Base-by-base conservation (phyloP, 37 sponge, comb jelly and placozoan species). In the Amphimedon queenslandica region DNA sequence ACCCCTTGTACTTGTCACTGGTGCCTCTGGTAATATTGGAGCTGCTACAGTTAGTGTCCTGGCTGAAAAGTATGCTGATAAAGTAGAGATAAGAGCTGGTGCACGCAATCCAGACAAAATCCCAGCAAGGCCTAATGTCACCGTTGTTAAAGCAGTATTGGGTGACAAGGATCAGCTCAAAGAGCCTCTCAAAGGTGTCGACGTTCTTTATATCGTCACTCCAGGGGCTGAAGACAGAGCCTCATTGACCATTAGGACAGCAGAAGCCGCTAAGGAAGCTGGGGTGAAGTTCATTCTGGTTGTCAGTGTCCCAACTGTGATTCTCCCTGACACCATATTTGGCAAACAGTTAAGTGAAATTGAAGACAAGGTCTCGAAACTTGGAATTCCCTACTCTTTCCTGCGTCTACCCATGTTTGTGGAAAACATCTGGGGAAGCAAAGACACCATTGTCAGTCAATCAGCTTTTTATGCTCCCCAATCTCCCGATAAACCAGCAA, bases 401-500 rank as follows among this genome's bases (percentile, higher is more conserved):
- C 37, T 88, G 35, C 84, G 88, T 29, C 79, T 88, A 6, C 88
- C 88, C 3, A 0, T 63, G 56, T 88, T 88, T 32, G 33, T 78
- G 4, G 84, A 82, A 0, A 82, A 77, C 53, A 39, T 57, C 63
- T 77, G 36, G 57, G 64, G 33, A 18, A 68, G 72, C 51, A 88
- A 82, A 36, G 74, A 78, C 40, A 11, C 67, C 3, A 74, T 78
- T 27, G 34, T 56, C 5, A 35, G 57, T 3, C 38, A 71, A 25
- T 42, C 55, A 8, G 27, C 55, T 35, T 58, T 88, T 5, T 68
- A 55, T 40, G 23, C 23, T 1, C 84, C 84, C n/a, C 63, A 77
- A 0, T 84, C 82, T 28, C 84, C 79, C 2, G 35, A 40, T 8
- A 77, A 82, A 43, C 69, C 67, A 0, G 77, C 33, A 56, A 57